phyloP scores from a whole-genome alignment of 2,888 invertebrate species.

The Amphipyra berbera region DNA sequence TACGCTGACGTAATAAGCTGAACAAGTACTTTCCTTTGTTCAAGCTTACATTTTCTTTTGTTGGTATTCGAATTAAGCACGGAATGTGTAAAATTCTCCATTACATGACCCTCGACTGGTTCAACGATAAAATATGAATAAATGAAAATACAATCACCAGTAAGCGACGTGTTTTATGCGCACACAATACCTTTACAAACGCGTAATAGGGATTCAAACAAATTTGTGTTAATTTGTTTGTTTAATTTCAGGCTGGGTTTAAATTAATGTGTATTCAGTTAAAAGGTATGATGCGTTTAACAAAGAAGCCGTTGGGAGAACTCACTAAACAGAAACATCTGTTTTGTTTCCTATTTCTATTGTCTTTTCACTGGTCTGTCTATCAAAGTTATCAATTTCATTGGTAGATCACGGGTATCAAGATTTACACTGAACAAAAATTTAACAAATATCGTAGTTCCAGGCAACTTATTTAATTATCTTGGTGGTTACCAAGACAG shows the following conservation, averaged over 20 bases:
- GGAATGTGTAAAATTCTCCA: slow-evolving; percentile 11
- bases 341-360: too few relatives aligned
- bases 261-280: slow-evolving; percentile 6
- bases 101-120: neutral
- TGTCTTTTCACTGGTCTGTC: too few relatives aligned
- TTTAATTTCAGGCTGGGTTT: slow-evolving; percentile 29
- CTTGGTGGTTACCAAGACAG: too few relatives aligned
- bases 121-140: slow-evolving; percentile 34
- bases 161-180: slow-evolving; percentile 17
- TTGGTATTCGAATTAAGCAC: slow-evolving; percentile 12
- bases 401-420: too few relatives aligned
- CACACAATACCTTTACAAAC: slow-evolving; percentile 36
- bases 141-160: slow-evolving; percentile 37
- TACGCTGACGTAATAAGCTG: slow-evolving; percentile 41
- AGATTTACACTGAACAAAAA: too few relatives aligned
- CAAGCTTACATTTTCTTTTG: slow-evolving; percentile 23
- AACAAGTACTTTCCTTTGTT: slow-evolving; percentile 28
- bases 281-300: slow-evolving; percentile 6
- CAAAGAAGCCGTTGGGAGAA: neutral
- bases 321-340: too few relatives aligned
- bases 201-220: slow-evolving; percentile 26
- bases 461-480: too few relatives aligned
- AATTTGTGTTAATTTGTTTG: slow-evolving; percentile 47
- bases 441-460: too few relatives aligned
- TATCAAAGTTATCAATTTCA: too few relatives aligned